phyloP scores from a whole-genome alignment of 2,888 invertebrate species.

The Drosophila borborema region DNA sequence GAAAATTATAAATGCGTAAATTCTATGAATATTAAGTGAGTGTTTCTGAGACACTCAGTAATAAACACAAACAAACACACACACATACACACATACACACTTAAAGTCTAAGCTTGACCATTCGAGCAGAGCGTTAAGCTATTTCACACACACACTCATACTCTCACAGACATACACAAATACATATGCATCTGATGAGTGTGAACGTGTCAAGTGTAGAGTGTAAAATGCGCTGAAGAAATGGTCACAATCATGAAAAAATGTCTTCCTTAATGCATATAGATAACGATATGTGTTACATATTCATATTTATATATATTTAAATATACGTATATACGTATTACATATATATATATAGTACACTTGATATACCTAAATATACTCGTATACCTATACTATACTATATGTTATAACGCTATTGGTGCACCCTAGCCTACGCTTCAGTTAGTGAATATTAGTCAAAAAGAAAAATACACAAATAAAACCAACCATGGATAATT shows the following conservation, averaged over 20 bases:
- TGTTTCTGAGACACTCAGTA: constrained; percentile 35
- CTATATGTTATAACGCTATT: constrained; percentile 53
- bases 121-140: constrained; percentile 35
- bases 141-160: constrained; percentile 27
- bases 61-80: constrained; percentile 50
- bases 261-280: constrained; percentile 81
- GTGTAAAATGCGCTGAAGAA: constrained; percentile 52
- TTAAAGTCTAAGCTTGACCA: constrained; percentile 72
- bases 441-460: constrained; percentile 63
- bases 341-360: constrained; percentile 14
- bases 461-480: constrained; percentile 15
- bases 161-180: constrained; percentile 5
- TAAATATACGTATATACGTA: constrained; percentile 19
- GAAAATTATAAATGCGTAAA: constrained; percentile 22
- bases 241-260: constrained; percentile 79
- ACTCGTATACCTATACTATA: constrained; percentile 49
- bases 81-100: constrained; percentile 34
- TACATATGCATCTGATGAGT: constrained; percentile 32
- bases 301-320: constrained; percentile 58
- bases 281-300: constrained; percentile 75
- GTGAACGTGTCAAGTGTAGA: constrained; percentile 33
- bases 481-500: constrained; percentile 10
- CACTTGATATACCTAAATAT: constrained; percentile 55
- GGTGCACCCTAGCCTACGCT: constrained; percentile 69
- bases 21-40: constrained; percentile 56